Conservation (phyloP, 2,113 vertebrate species). For the Ameiurus melas region DNA sequence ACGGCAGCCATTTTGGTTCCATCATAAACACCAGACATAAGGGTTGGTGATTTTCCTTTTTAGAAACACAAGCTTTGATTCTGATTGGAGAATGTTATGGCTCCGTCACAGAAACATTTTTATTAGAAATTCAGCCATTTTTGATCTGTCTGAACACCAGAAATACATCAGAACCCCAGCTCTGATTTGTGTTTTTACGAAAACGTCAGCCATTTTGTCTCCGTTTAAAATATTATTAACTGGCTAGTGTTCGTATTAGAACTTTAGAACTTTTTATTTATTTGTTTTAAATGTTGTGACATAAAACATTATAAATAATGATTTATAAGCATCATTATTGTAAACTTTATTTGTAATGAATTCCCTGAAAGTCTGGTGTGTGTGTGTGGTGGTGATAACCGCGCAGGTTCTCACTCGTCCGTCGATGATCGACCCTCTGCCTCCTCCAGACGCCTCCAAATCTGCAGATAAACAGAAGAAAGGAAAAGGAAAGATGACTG, state of each 20-base stretch:
- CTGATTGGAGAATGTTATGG: too few species aligned
- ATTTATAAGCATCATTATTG: neutral
- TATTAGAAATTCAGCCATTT: neutral
- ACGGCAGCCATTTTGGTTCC: neutral
- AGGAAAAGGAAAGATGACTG: constrained; percentile 93
- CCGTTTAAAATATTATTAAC: neutral
- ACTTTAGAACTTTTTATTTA: neutral
- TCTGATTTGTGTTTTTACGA: too few species aligned
- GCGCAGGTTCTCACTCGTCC: constrained; percentile 83
- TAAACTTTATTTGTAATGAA: neutral
- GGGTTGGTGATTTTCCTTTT: neutral
- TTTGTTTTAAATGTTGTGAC: neutral
- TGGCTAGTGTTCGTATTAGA: neutral
- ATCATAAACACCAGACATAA: neutral
- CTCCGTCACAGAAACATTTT: too few species aligned
- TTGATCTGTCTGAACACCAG: too few species aligned
- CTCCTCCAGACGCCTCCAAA: constrained; percentile 79
- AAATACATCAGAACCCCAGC: too few species aligned
- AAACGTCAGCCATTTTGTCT: neutral
- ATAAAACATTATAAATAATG: neutral
- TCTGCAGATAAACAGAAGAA: constrained; percentile 85
- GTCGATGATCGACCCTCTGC: constrained; percentile 92
- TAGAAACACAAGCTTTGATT: neutral
- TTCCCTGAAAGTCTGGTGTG: neutral
- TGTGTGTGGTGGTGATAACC: neutral